These are phyloP conservation scores for Drusus annulatus DNA, from an alignment of 1,140 invertebrate genomes.

Conservation along the genomic window DNA sequence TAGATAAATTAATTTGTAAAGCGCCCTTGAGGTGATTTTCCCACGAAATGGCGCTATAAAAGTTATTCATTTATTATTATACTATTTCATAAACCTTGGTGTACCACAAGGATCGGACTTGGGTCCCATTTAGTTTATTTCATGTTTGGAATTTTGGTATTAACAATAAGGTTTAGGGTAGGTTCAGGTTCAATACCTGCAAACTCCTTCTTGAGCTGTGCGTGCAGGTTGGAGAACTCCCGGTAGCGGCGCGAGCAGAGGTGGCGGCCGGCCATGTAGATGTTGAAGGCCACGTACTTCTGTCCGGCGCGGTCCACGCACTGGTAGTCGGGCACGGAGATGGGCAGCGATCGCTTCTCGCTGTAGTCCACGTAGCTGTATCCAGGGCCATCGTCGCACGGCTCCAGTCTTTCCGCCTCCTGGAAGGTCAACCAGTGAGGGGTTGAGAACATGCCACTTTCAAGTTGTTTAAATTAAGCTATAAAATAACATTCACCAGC, in stretches of 20 bases:
- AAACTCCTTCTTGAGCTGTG: slow-evolving; percentile 95
- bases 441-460: no score
- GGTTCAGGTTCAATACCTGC: slow-evolving; percentile 71
- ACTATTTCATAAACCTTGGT: no score
- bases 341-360: slow-evolving; percentile 97
- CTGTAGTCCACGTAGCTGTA: slow-evolving; percentile 97
- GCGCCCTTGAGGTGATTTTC: no score
- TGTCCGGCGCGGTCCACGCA: slow-evolving; percentile 86
- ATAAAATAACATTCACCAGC: no score
- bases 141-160: no score
- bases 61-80: no score
- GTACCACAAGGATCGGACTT: no score
- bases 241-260: slow-evolving; percentile 96
- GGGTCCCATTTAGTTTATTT: no score
- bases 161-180: no score
- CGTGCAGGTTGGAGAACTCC: slow-evolving; percentile 94
- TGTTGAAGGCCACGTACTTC: slow-evolving; percentile 97
- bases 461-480: no score
- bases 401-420: slow-evolving; percentile 89
- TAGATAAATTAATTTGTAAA: no score
- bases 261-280: slow-evolving; percentile 98
- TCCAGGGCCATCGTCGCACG: slow-evolving; percentile 88
- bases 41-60: no score
- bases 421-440: slow-evolving; percentile 61
- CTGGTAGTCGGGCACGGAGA: slow-evolving; percentile 97